Conservation (phyloP, 2,113 vertebrate genomes). For the Microtus pennsylvanicus region DNA sequence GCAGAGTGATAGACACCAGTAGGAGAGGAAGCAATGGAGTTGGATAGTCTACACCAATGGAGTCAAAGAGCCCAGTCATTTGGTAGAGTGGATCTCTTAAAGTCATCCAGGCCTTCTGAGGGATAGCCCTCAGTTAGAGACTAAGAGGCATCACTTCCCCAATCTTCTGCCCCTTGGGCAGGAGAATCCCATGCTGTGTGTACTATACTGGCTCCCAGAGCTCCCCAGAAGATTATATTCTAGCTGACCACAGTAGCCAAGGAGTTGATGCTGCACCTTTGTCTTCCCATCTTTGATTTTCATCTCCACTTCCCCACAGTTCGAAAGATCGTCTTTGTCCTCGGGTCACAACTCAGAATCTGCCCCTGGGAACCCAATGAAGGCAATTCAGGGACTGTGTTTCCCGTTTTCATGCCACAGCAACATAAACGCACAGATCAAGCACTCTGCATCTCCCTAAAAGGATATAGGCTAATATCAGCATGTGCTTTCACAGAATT, state of each 20-base stretch:
- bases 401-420: background rate
- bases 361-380: background rate
- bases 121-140: background rate
- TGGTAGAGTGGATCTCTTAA: background rate
- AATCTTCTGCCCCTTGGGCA: background rate
- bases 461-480: background rate
- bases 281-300: background rate
- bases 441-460: background rate
- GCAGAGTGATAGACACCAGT: background rate
- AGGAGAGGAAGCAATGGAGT: background rate
- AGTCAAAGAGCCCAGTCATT: background rate
- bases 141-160: background rate
- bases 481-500: slow-evolving; percentile 20
- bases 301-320: background rate
- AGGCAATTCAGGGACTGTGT: background rate
- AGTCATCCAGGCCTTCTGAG: background rate
- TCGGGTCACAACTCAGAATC: background rate
- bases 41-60: background rate
- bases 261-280: background rate
- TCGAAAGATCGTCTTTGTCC: background rate
- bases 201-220: background rate
- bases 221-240: background rate
- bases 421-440: background rate
- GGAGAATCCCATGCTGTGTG: background rate
- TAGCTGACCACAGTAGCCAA: background rate